Evolutionary conservation across 2,888 invertebrate species (phyloP), one percentile per base, ranked within the genome.

Genomic region (Himalopsyche japonica): DNA sequence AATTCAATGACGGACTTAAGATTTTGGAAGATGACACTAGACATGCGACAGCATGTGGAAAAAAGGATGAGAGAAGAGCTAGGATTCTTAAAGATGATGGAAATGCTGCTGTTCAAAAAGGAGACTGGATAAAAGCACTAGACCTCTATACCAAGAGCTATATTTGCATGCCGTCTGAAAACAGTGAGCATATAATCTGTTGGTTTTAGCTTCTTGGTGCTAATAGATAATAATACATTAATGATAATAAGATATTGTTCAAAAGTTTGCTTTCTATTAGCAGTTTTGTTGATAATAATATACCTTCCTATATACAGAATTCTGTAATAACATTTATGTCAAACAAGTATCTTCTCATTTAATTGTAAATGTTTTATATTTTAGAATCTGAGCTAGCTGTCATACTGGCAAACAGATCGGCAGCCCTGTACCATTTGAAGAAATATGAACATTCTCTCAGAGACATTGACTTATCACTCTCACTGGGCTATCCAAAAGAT

Each of bases 321-420:
- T n/a, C n/a, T n/a, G n/a, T n/a, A n/a, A n/a, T n/a, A n/a, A n/a
- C n/a, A n/a, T n/a, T n/a, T n/a, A n/a, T n/a, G n/a, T n/a, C n/a
- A n/a, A n/a, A n/a, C n/a, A n/a, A n/a, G n/a, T n/a, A n/a, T n/a
- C 37, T 37, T 37, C 37, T 37, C 37, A 5, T 37, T n/a, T n/a
- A n/a, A n/a, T n/a, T n/a, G n/a, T n/a, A n/a, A n/a, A n/a, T n/a
- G n/a, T n/a, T n/a, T n/a, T n/a, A n/a, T n/a, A 87, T 88, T 88
- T 80, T 89, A 95, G 95, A 90, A 85, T 91, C 91, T 87, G 94
- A 96, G 82, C 89, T 95, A 4, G 92, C 96, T 0, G 94, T 97
- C 64, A 91, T 96, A 6, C 91, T 95, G 87, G 97, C 96, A 0
- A 97, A 97, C 89, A 93, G 97, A 12, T 97, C 97, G 43, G 97